Evolutionary conservation across 2,113 vertebrate genomes (phyloP).

Genomic region (Pandion haliaetus): DNA sequence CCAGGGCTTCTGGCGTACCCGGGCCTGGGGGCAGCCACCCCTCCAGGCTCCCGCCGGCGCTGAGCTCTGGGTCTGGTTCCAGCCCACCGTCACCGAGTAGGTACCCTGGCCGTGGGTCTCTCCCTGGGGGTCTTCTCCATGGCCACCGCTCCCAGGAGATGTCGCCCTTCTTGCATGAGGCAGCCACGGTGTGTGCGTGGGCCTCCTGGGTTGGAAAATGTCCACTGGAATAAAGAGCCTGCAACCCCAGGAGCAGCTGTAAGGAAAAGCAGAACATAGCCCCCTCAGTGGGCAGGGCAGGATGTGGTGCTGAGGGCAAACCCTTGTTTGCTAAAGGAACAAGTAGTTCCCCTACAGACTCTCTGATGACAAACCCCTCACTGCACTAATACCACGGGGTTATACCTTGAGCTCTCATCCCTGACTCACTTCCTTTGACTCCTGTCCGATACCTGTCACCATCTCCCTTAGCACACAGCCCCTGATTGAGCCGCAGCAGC

Average conservation of each 20-base stretch:
- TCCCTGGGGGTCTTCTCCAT: not conserved
- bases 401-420: not conserved
- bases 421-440: not conserved
- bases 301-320: not conserved
- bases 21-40: slow-evolving; percentile 90
- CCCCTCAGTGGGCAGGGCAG: not conserved
- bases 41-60: slow-evolving; percentile 82
- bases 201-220: not conserved
- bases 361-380: not conserved
- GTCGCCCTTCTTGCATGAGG: fast-evolving
- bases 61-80: slow-evolving; percentile 95
- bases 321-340: not conserved
- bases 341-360: not conserved
- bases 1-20: slow-evolving; percentile 91
- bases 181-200: fast-evolving
- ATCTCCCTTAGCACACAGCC: not conserved
- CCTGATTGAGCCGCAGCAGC: not conserved
- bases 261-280: not conserved
- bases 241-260: not conserved
- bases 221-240: not conserved
- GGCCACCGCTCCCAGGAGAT: fast-evolving
- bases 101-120: not conserved
- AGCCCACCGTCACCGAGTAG: slow-evolving; percentile 89
- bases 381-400: fast-evolving
- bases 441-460: not conserved